Percentiles rank a stretch among this genome's conserved stretches.
Conservation (phyloP, 92 coral and sea anemone genomes). For the Heliopora coerulea region DNA sequence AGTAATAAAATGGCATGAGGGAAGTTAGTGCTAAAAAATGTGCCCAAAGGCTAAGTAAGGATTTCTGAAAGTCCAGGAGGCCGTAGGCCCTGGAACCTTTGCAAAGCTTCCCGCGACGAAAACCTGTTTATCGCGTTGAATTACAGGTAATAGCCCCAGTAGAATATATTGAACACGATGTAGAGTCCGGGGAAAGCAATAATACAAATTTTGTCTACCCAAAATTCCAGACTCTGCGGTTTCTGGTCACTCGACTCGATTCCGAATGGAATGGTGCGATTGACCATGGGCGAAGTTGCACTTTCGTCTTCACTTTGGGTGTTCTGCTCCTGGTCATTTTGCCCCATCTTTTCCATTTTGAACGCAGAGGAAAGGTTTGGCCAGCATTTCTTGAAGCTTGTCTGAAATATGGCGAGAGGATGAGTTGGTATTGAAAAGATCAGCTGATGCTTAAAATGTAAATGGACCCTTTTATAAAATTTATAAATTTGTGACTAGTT, state of each 20-base stretch:
- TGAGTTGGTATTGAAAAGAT: too few species aligned
- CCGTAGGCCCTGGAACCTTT: too few species aligned
- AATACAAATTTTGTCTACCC: constrained; percentile 22
- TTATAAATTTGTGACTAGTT: too few species aligned
- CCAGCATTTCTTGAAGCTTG: neutral
- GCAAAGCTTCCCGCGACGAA: too few species aligned
- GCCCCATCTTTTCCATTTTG: neutral
- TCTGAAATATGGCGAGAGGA: neutral
- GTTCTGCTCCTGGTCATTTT: neutral
- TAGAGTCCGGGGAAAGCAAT: constrained; percentile 6
- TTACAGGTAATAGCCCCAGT: constrained; percentile 14
- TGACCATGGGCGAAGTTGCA: neutral
- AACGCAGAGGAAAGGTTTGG: neutral
- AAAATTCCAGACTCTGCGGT: neutral
- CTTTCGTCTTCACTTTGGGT: neutral
- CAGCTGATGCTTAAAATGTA: too few species aligned
- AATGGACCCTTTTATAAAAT: too few species aligned
- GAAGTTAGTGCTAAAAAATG: too few species aligned
- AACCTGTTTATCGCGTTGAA: neutral
- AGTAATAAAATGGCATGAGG: too few species aligned
- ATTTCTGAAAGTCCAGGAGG: too few species aligned
- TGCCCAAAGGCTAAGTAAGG: too few species aligned
- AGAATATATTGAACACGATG: constrained; percentile 3
- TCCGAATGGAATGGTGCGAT: neutral
- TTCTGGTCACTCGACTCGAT: neutral